Conservation (phyloP, 2,888 invertebrate genomes). For the Acanthoscelides obtectus region DNA sequence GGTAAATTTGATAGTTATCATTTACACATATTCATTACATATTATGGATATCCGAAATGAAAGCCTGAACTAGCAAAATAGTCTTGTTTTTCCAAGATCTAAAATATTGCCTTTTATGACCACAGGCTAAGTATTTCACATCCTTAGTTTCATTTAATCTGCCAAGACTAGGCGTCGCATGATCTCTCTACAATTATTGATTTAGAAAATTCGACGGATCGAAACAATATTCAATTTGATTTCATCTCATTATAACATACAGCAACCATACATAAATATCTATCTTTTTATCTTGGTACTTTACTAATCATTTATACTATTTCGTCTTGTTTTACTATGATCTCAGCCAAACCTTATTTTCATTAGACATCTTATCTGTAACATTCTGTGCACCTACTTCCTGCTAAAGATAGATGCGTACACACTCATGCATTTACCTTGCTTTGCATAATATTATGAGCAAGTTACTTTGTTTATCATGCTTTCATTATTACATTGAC, state of each 20-base stretch:
- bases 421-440: not conserved
- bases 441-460: not conserved
- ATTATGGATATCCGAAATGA: no score
- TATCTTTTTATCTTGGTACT: not conserved
- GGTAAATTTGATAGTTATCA: no score
- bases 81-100: no score
- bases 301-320: not conserved
- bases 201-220: no score
- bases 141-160: no score
- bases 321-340: not conserved
- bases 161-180: no score
- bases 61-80: no score
- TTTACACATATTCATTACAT: no score
- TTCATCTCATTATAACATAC: not conserved
- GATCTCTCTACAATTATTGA: no score
- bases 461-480: not conserved
- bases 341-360: not conserved
- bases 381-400: not conserved
- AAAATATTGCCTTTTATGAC: no score
- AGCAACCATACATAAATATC: not conserved
- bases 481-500: no score
- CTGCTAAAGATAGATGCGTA: not conserved
- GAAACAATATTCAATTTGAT: not conserved
- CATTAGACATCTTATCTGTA: not conserved
- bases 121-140: no score